Base-by-base conservation (phyloP, 2,113 vertebrate species). In the Dipodomys merriami region DNA sequence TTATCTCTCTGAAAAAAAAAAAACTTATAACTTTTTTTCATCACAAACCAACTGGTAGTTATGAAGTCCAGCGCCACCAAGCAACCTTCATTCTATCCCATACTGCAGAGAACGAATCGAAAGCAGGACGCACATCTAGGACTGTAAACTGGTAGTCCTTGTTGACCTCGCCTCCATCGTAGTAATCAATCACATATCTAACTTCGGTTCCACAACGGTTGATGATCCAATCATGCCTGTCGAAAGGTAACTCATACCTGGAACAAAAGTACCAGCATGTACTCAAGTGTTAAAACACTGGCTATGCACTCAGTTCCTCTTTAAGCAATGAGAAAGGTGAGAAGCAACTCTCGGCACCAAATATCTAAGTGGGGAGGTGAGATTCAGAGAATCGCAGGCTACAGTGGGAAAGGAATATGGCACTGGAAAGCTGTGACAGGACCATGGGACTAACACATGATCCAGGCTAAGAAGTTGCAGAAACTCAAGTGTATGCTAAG, bases 1-100 rank as follows among this genome's bases (percentile, higher is more conserved):
- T 79, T 44, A 57, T 68, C 39, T 49, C 57, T 95, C 71, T 22
- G 77, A 93, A 90, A 60, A 94, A 82, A 82, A 87, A 88, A 0
- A 46, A 49, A 11, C 49, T 91, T 90, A 30, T 92, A 25, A 57
- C 16, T 62, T 90, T 78, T 74, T 0, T 0, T 62, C 74, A 91
- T 88, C 68, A 68, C 57, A 83, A 81, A 80, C 0, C 20, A 68
- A 79, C 88, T 57, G 39, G 73, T 7, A 64, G 92, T 98, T 97
- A 99, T 0, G 99, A 99, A 60, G 98, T 99, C 99, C 99, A 99
- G 92, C 99, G 98, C 99, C 99, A 99, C 99, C 99, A 99, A 49
- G 99, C 98, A 73, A 99, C 99, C 97, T 98, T 99, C 98, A 99
- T 98, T 83, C 99, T 98, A 97, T 99, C 99, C 99, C 99, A 99